A percentile compares a stretch with the other conserved stretches of the same genome.
These are phyloP conservation scores for Suillia variegata DNA, from an alignment of 2,888 invertebrate species.

Conservation along the genomic window DNA sequence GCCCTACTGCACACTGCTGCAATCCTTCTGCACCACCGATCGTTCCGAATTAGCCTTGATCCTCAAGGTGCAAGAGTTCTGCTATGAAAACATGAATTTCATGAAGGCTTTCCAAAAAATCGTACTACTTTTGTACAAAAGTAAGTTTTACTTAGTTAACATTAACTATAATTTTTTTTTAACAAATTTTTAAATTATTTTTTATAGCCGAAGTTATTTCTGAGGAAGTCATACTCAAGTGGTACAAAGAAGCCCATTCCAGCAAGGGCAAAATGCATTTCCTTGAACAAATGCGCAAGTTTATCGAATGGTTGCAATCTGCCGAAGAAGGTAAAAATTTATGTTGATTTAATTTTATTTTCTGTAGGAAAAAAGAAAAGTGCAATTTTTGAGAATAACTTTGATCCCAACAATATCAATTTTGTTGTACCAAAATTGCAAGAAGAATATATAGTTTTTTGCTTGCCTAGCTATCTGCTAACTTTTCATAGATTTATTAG, in stretches of 20 bases:
- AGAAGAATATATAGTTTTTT: constrained; percentile 48
- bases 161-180: not conserved
- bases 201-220: constrained; percentile 84
- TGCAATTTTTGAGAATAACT: constrained; percentile 43
- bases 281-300: constrained; percentile 97
- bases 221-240: constrained; percentile 93
- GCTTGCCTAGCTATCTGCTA: constrained; percentile 51
- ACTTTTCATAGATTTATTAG: constrained; percentile 39
- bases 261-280: constrained; percentile 96
- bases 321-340: constrained; percentile 83
- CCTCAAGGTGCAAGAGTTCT: constrained; percentile 94
- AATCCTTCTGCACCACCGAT: constrained; percentile 83
- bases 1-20: constrained; percentile 83
- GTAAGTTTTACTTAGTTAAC: constrained; percentile 60
- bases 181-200: not conserved
- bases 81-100: constrained; percentile 98
- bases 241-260: constrained; percentile 94
- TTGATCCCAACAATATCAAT: constrained; percentile 30
- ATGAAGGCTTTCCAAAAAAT: constrained; percentile 99
- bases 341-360: constrained; percentile 3
- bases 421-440: constrained; percentile 46
- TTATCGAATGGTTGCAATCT: constrained; percentile 96
- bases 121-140: constrained; percentile 94
- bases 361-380: no score
- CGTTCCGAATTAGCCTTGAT: constrained; percentile 88